Evolutionary conservation across 64 coral and sea anemone genomes (phyloP), one percentile per base, ranked within the genome.

Genomic region (Actinia equina): DNA sequence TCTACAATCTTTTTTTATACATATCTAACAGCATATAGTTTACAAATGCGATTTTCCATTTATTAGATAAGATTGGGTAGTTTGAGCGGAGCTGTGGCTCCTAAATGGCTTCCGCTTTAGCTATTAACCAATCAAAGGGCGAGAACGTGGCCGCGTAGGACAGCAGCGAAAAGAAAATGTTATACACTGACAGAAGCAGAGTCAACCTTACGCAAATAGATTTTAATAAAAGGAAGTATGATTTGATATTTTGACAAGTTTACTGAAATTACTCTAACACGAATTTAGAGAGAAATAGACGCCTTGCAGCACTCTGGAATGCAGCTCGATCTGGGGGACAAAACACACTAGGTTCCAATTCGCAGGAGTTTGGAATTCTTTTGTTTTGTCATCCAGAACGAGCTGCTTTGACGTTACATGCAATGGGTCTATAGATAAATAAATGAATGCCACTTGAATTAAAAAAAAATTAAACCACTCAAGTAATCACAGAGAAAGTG

Each of bases 401-500:
- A 37, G 1, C 30, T 37, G 30, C 30, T 37, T 37, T 37, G 30
- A 37, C 30, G 30, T 37, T 37, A 37, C 30, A 37, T 37, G 30
- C 30, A 37, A 37, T 37, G 30, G 30, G 30, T 37, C 30, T 37
- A 37, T 37, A 37, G 30, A 65, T 65, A 23, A 23, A 65, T 65
- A 65, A 65, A 14, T 60, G 59, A 60, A 65, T 65, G n/a, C 3
- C 62, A 65, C 62, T 65, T 65, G n/a, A 65, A 65, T 65, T 65
- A 23, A 25, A 20, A 23, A 65, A 4, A 65, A 25, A 10, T 65
- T 14, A 10, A 65, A n/a, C 20, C 62, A 65, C 20, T 79, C 77
- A 17, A 43, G 15, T 79, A 79, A 79, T 37, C 77, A 79, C 77
- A 79, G 77, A 77, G n/a, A 79, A 79, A 41, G 30, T 37, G 30